These are phyloP conservation scores for Aphis gossypii DNA, from an alignment of 1,140 invertebrate species.

Conservation along the genomic window DNA sequence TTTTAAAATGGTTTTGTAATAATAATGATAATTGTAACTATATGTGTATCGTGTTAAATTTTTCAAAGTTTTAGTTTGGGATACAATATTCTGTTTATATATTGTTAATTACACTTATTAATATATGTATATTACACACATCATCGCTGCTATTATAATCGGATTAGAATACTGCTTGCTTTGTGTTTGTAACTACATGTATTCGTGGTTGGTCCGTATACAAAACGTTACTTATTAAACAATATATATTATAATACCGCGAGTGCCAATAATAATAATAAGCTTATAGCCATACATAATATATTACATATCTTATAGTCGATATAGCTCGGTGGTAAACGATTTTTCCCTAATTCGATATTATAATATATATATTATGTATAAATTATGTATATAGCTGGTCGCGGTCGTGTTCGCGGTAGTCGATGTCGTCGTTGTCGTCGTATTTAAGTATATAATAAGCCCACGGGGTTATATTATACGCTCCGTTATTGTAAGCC, in stretches of 20 bases:
- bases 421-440: neutral
- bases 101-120: too few relatives aligned
- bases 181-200: neutral
- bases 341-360: neutral
- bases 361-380: neutral
- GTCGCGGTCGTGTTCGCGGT: neutral
- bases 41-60: too few relatives aligned
- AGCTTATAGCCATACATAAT: neutral
- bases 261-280: neutral
- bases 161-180: neutral
- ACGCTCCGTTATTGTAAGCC: neutral
- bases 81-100: too few relatives aligned
- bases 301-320: neutral
- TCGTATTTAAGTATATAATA: neutral
- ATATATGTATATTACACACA: neutral
- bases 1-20: too few relatives aligned
- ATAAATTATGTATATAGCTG: neutral
- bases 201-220: neutral
- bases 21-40: too few relatives aligned
- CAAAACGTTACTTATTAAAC: constrained; percentile 7
- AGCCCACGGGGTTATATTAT: neutral
- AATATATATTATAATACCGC: neutral
- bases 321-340: neutral
- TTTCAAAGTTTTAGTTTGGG: too few relatives aligned
- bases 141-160: neutral